Base-by-base conservation (phyloP, 2,113 vertebrate species). In the Strix aluco region DNA sequence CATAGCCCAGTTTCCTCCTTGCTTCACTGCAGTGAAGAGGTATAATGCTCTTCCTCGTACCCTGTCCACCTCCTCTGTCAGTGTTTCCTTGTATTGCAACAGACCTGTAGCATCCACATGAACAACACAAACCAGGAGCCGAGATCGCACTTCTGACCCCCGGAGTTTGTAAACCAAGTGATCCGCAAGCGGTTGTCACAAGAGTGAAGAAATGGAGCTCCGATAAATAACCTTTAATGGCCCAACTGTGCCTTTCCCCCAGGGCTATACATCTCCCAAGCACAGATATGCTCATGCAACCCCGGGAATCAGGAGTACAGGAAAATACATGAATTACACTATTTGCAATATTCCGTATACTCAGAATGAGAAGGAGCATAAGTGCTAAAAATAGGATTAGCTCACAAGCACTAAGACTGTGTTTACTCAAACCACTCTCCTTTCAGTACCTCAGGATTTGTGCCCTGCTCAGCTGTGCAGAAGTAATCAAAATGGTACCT, bases 241-340 rank as follows among this genome's bases (percentile, higher is more conserved):
- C 22, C 38, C 70, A 20, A 1, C 29, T 10, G 4, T 19, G 15
- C 55, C 79, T 47, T 34, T 30, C 5, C 49, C 59, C 25, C 51
- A 26, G 59, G 40, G 25, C n/a, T 42, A 5, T 6, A 4, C 6
- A 55, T 15, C 69, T 40, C 49, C 30, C 30, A 20, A 6, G 49
- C 4, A 47, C 23, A 30, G 22, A 5, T 44, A 4, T 0, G 0
- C 38, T 36, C 27, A 2, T 0, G 8, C 0, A 1, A 38, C 27
- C 69, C 77, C 17, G 25, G 61, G 34, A 70, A 51, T 19, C 14
- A 7, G 18, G 13, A 5, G 20, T 36, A 27, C 0, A 17, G 27
- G 13, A 21, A 15, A 29, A 4, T 1, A 0, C 36, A 13, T 5
- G 15, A 52, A 55, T 46, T 3, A 8, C 21, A 17, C 5, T 5